Evolutionary conservation across 2,888 invertebrate genomes (phyloP), one percentile per base, ranked within the genome.

Genomic region (Aromia moschata): DNA sequence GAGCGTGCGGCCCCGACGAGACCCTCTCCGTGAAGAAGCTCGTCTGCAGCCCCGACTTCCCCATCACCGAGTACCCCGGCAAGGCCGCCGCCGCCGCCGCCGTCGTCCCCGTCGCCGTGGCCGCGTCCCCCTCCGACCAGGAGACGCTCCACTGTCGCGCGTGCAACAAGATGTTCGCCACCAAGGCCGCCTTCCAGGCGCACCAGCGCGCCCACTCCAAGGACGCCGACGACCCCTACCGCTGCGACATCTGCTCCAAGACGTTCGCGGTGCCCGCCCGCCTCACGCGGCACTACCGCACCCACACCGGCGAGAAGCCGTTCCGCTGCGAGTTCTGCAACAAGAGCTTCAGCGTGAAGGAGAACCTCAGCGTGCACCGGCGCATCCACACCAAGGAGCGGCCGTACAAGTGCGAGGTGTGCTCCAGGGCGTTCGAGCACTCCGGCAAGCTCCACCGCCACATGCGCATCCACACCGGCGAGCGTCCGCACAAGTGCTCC

Each of bases 361-460:
- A 94, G 80, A 95, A 95, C 79, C 83, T 95, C 58, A 93, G 93
- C 81, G 94, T 94, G 10, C 95, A 95, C 79, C 84, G 90, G 36
- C 87, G 95, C 58, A 94, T 94, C 67, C 95, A 95, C 80, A 95
- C 94, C 58, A 94, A 94, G 81, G 94, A 94, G 80, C 86, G 94
- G 1, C 94, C 94, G 0, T 94, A 94, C 81, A 90, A 93, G 74
- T 95, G 94, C 76, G 89, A 91, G 62, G 92, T 94, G 1, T 95
- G 94, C 78, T 91, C 90, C 9, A 85, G 94, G 2, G 94, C 94
- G 0, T 95, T 95, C 75, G 94, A 94, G 78, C 94, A 94, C 78
- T 93, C 93, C 58, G 94, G 94, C 2, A 94, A 94, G 77, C 82
- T 94, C 55, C 94, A 94, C 77, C 87, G 94, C 17, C 95, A 95